Conservation (phyloP, 2,888 invertebrate species). For the Eristalis arbustorum region DNA sequence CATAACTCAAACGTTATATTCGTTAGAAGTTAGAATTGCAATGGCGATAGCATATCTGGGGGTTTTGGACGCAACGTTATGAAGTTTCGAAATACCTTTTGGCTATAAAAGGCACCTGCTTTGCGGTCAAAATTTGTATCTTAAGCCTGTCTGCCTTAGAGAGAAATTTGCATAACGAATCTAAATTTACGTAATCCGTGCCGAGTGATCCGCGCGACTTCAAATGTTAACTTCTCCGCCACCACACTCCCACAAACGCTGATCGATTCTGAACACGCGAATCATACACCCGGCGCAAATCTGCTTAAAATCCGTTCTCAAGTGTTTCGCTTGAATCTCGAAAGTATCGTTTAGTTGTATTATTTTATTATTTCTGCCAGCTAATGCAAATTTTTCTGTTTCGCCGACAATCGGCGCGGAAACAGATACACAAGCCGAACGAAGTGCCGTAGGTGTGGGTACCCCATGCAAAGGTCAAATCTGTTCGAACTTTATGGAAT, state of each 20-base stretch:
- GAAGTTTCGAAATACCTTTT: slow-evolving; percentile 28
- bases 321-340: slow-evolving; percentile 41
- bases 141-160: slow-evolving; percentile 13
- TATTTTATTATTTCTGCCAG: slow-evolving; percentile 21
- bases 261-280: slow-evolving; percentile 17
- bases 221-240: slow-evolving; percentile 43
- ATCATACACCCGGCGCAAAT: slow-evolving; percentile 26
- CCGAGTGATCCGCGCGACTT: slow-evolving; percentile 47
- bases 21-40: slow-evolving; percentile 16
- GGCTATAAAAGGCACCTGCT: not conserved
- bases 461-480: slow-evolving; percentile 57
- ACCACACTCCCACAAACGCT: not conserved
- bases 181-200: slow-evolving; percentile 60
- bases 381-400: slow-evolving; percentile 49
- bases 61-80: slow-evolving; percentile 20
- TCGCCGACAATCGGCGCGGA: not conserved
- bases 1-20: slow-evolving; percentile 45
- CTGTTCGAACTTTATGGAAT: slow-evolving; percentile 29
- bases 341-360: slow-evolving; percentile 11
- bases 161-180: slow-evolving; percentile 59
- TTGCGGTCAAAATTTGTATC: not conserved
- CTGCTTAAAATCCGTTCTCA: slow-evolving; percentile 54
- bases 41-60: not conserved
- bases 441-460: slow-evolving; percentile 30
- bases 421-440: slow-evolving; percentile 24